Evolutionary conservation across 2,797 vertebrate genomes (phyloP).

Genomic region (Myotis findleyi): DNA sequence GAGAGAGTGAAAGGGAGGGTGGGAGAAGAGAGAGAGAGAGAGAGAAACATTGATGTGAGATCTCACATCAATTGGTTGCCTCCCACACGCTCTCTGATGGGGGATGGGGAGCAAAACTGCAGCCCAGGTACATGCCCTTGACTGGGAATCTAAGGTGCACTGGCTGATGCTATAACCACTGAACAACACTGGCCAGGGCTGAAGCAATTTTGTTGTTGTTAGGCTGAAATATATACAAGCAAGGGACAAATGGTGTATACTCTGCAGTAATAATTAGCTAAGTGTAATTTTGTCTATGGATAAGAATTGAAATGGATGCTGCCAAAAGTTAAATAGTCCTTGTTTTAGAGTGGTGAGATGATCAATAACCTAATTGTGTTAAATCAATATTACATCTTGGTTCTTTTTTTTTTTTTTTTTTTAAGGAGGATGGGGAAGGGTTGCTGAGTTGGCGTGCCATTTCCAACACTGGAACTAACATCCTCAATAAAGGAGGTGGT

Average conservation of each 20-base stretch:
- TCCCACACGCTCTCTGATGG: too few species aligned
- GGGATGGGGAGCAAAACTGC: too few species aligned
- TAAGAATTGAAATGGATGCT: background rate
- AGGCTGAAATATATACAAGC: background rate
- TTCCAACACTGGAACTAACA: background rate
- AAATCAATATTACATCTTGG: background rate
- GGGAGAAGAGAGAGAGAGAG: too few species aligned
- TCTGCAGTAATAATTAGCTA: background rate
- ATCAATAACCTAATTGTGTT: background rate
- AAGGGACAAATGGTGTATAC: background rate
- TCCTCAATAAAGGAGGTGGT: background rate
- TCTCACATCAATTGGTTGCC: too few species aligned
- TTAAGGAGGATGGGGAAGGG: background rate
- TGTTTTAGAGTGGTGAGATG: background rate
- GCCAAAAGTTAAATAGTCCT: background rate
- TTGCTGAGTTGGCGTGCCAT: background rate
- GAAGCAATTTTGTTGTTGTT: too few species aligned
- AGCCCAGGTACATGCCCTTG: too few species aligned
- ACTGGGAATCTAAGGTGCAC: too few species aligned
- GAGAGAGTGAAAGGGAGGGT: too few species aligned
- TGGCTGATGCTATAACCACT: too few species aligned
- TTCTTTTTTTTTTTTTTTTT: background rate
- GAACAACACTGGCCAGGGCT: background rate
- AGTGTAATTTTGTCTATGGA: background rate
- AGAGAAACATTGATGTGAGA: too few species aligned